These are phyloP conservation scores for Leucophenga montana DNA, from an alignment of 2,888 invertebrate genomes.

Conservation along the genomic window DNA sequence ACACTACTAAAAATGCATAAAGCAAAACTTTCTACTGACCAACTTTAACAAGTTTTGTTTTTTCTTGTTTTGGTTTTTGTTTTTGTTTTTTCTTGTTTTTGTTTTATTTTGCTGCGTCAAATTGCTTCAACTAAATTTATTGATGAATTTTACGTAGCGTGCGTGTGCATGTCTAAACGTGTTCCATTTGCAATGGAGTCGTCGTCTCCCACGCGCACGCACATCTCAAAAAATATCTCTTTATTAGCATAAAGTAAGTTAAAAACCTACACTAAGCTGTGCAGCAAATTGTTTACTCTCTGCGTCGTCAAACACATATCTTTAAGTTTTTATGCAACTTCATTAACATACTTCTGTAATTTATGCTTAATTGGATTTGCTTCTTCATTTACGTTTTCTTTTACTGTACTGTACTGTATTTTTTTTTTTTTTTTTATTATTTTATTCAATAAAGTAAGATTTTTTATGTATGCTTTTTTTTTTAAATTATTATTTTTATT, in stretches of 20 bases:
- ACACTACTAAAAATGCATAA: too few species aligned
- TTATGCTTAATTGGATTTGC: background rate
- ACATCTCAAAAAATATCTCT: background rate
- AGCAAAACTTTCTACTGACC: too few species aligned
- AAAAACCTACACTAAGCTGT: background rate
- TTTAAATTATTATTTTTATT: slow-evolving; percentile 49
- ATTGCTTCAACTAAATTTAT: too few species aligned
- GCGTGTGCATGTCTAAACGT: background rate
- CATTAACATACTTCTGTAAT: background rate
- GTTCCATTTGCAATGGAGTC: background rate
- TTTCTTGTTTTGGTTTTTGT: too few species aligned
- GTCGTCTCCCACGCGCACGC: too few species aligned
- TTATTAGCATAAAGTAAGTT: background rate
- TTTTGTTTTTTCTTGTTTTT: too few species aligned
- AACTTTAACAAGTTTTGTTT: too few species aligned
- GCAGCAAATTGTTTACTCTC: background rate
- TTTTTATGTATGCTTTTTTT: slow-evolving; percentile 57
- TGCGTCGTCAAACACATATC: background rate
- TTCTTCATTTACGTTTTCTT: slow-evolving; percentile 23
- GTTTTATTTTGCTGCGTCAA: too few species aligned
- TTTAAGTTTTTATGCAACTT: background rate
- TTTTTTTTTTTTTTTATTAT: too few species aligned
- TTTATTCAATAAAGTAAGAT: slow-evolving; percentile 65
- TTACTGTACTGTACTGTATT: too few species aligned
- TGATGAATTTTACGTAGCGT: too few species aligned